Base-by-base conservation (phyloP, 2,888 invertebrate species). In the Drosophila multiciliata region DNA sequence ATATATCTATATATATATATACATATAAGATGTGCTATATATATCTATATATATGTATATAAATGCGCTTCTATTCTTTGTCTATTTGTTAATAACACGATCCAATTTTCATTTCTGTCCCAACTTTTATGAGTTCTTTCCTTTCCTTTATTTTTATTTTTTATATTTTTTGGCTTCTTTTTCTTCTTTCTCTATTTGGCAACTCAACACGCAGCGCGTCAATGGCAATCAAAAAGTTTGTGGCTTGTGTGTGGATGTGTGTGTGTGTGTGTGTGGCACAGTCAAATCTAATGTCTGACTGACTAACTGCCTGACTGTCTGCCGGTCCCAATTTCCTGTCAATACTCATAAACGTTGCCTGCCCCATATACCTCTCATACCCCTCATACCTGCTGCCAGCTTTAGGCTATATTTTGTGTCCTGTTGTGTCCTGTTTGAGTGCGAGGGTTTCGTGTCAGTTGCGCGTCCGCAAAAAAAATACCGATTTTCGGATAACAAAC, bases 261-360 rank as follows among this genome's bases (percentile, higher is more conserved):
- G 72, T 35, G 54, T 35, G 54, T 29, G 29, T 38, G 11, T 54
- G 36, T 70, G 72, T 35, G 54, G 62, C 70, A 67, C 48, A 57
- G 57, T 64, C 68, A 45, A 32, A 66, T 65, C 58, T 75, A 71
- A 69, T 71, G 68, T 69, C 65, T 71, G 69, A 38, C 59, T 73
- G 45, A 3, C 23, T 66, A 62, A 35, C 59, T 76, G 45, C 29
- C 29, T 69, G 67, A 35, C 57, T 74, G 75, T 66, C 75, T 76
- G 66, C 70, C 85, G 78, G 75, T 85, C 74, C 85, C 87, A 81
- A 87, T 85, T 81, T 85, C 87, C 85, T 85, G 85, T 85, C 85
- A 80, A 85, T 85, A 87, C 80, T 79, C 72, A 72, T 69, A 78
- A 81, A 64, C 69, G 72, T 59, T 61, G 54, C 65, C 72, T 62